A percentile compares a stretch with the other conserved stretches of the same genome.
These are phyloP conservation scores for Diaphora mendica DNA, from an alignment of 2,888 invertebrate species.

Conservation along the genomic window DNA sequence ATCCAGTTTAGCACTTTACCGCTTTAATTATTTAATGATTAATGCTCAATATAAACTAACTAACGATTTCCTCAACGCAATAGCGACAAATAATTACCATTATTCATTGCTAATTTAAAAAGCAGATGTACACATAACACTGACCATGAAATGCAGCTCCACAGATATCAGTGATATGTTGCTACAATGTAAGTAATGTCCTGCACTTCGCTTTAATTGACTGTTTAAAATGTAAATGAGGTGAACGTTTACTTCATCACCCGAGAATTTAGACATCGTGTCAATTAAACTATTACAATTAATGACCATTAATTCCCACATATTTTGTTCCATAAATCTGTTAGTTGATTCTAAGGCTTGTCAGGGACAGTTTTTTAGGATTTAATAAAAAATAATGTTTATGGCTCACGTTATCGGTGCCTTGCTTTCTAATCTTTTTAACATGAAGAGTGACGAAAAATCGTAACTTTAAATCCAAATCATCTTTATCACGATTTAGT, in stretches of 20 bases:
- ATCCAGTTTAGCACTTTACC: background rate
- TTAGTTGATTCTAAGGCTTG: background rate
- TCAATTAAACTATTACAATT: background rate
- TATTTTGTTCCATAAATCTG: background rate
- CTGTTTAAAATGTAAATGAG: background rate
- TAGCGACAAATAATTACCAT: slow-evolving; percentile 7
- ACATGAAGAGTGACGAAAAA: too few species aligned
- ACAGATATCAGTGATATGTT: background rate
- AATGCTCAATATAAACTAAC: background rate
- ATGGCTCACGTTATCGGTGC: background rate
- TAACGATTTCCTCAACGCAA: background rate
- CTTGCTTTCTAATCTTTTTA: background rate
- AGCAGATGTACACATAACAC: slow-evolving; percentile 7
- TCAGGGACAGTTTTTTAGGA: background rate
- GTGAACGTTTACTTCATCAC: background rate
- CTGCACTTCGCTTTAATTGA: background rate
- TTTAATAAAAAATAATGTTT: background rate
- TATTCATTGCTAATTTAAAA: slow-evolving; percentile 1
- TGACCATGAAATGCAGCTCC: background rate
- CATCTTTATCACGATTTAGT: too few species aligned
- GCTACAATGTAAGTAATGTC: background rate
- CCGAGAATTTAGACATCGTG: background rate
- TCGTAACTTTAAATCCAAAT: too few species aligned
- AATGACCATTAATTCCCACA: background rate
- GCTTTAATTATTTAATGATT: background rate